Conservation (phyloP, 2,113 vertebrate species). For the Myrmophylax atrothorax region DNA sequence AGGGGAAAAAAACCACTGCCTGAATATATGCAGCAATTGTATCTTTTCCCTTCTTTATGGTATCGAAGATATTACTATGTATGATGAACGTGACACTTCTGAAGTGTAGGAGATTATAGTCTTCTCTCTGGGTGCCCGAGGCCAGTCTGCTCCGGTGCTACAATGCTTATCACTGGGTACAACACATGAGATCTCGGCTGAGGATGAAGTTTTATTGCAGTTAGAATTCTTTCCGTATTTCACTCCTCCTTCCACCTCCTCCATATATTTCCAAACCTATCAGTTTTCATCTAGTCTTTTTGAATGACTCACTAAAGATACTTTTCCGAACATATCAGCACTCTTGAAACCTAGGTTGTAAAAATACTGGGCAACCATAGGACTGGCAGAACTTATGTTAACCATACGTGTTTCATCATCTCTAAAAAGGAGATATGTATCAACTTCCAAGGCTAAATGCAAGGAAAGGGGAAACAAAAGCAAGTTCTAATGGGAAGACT, state of each 20-base stretch:
- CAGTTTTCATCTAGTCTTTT: not conserved
- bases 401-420: not conserved
- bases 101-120: not conserved
- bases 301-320: not conserved
- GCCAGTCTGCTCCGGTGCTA: not conserved
- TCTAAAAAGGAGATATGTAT: not conserved
- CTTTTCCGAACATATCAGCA: fast-evolving
- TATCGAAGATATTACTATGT: not conserved
- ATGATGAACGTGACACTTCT: not conserved
- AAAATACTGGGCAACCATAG: not conserved
- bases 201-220: not conserved
- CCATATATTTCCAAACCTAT: not conserved
- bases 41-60: not conserved
- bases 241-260: not conserved
- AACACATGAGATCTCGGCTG: not conserved
- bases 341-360: not conserved
- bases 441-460: not conserved
- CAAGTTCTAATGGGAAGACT: not conserved
- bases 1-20: not conserved
- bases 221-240: not conserved
- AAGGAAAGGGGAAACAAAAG: not conserved
- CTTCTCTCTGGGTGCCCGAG: not conserved
- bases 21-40: not conserved
- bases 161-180: not conserved
- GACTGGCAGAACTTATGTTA: not conserved